These are phyloP conservation scores for Halcyon malimbica DNA, from an alignment of 2,113 vertebrate genomes.

Conservation along the genomic window DNA sequence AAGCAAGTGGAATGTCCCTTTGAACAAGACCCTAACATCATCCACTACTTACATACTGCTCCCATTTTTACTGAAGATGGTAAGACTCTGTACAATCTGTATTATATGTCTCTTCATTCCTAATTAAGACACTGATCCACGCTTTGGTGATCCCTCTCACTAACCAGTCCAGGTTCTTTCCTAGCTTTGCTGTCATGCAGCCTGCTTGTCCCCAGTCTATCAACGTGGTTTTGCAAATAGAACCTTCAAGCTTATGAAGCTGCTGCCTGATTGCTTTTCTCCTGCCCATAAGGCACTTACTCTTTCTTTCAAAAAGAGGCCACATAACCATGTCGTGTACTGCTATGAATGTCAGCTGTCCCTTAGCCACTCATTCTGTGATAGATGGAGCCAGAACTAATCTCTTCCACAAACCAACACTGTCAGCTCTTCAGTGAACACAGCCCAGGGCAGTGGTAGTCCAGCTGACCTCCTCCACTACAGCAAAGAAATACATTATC, in stretches of 20 bases:
- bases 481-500: background rate
- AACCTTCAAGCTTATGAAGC: background rate
- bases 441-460: background rate
- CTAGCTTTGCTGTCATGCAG: background rate
- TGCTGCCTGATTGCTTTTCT: background rate
- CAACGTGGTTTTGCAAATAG: background rate
- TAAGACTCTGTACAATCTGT: slow-evolving; percentile 49
- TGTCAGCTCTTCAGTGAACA: background rate
- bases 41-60: slow-evolving; percentile 79
- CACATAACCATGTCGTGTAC: background rate
- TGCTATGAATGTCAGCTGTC: slow-evolving; percentile 41
- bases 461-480: background rate
- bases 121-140: background rate
- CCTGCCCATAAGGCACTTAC: background rate
- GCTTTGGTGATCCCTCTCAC: background rate
- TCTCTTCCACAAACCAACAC: background rate
- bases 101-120: background rate
- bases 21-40: slow-evolving; percentile 78
- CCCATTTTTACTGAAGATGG: slow-evolving; percentile 83
- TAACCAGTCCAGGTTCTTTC: background rate
- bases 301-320: background rate
- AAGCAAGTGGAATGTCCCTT: slow-evolving; percentile 85
- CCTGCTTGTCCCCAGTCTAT: background rate
- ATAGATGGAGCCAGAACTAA: slow-evolving; percentile 30
- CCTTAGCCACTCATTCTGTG: background rate